phyloP scores from a whole-genome alignment of 2,888 invertebrate genomes.

The Eurytoma californica region DNA sequence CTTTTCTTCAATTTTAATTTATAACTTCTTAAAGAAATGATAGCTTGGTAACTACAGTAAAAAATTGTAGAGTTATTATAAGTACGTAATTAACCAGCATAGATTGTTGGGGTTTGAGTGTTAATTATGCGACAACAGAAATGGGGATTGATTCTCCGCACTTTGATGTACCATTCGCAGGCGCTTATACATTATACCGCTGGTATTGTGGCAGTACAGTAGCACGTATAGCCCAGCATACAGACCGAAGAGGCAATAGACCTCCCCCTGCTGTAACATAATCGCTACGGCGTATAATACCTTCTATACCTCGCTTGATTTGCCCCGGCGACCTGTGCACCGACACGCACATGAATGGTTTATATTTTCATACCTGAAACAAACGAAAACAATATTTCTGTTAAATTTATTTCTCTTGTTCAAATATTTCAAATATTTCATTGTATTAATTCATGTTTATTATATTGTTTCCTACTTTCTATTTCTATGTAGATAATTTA shows the following conservation, averaged over 20 bases:
- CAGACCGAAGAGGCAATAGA: constrained; percentile 24
- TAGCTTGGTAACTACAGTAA: too few relatives aligned
- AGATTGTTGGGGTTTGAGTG: background rate
- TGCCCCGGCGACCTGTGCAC: constrained; percentile 3
- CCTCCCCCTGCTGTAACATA: constrained; percentile 6
- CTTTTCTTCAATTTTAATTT: too few relatives aligned
- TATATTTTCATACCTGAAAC: constrained; percentile 55
- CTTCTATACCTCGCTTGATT: constrained; percentile 25
- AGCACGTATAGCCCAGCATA: background rate
- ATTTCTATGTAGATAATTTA: too few relatives aligned
- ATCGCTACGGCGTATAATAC: constrained; percentile 27
- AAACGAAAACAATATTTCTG: constrained; percentile 3
- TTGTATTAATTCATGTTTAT: too few relatives aligned
- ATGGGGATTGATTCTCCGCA: constrained; percentile 47
- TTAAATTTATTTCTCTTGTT: background rate
- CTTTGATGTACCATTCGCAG: constrained; percentile 48
- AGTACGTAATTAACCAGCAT: too few relatives aligned
- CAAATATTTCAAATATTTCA: too few relatives aligned
- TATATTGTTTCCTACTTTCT: too few relatives aligned
- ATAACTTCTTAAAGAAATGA: too few relatives aligned
- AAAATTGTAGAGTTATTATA: too few relatives aligned
- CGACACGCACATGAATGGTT: constrained; percentile 20
- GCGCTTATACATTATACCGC: constrained; percentile 31
- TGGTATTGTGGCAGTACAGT: background rate
- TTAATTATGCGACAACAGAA: constrained; percentile 42